Evolutionary conservation across 92 coral and sea anemone species (phyloP).

Genomic region (Actinostola sp.): DNA sequence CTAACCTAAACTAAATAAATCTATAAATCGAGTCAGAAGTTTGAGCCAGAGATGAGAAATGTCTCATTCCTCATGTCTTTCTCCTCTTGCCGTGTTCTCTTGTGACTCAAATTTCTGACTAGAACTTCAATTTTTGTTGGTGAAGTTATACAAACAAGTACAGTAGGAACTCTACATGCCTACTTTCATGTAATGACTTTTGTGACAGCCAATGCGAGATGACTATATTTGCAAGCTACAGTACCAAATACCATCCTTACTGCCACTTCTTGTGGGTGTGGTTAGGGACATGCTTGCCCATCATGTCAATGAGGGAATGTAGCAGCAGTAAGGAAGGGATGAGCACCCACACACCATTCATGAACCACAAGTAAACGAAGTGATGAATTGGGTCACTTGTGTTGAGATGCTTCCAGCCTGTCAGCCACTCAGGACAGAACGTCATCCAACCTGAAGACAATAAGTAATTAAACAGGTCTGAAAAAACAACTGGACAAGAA

Average conservation of each 20-base stretch:
- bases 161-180: too few relatives aligned
- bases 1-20: too few relatives aligned
- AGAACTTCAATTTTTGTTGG: too few relatives aligned
- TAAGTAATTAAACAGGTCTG: neutral
- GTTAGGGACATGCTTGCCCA: constrained; percentile 12
- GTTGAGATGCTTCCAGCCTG: constrained; percentile 63
- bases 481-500: neutral
- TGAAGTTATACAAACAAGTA: too few relatives aligned
- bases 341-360: constrained; percentile 75
- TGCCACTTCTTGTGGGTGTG: constrained; percentile 9
- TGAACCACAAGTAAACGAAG: constrained; percentile 67
- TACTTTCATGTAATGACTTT: too few relatives aligned
- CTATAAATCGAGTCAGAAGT: too few relatives aligned
- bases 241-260: neutral
- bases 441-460: constrained; percentile 65
- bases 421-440: constrained; percentile 77
- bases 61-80: too few relatives aligned
- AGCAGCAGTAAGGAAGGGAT: constrained; percentile 56
- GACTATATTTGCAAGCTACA: too few relatives aligned
- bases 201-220: too few relatives aligned
- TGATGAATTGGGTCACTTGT: constrained; percentile 57
- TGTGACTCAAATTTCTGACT: too few relatives aligned
- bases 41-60: too few relatives aligned
- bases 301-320: constrained; percentile 57
- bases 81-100: too few relatives aligned